Evolutionary conservation across 2,113 vertebrate genomes (phyloP).

Genomic region (Dryoscopus gambensis): DNA sequence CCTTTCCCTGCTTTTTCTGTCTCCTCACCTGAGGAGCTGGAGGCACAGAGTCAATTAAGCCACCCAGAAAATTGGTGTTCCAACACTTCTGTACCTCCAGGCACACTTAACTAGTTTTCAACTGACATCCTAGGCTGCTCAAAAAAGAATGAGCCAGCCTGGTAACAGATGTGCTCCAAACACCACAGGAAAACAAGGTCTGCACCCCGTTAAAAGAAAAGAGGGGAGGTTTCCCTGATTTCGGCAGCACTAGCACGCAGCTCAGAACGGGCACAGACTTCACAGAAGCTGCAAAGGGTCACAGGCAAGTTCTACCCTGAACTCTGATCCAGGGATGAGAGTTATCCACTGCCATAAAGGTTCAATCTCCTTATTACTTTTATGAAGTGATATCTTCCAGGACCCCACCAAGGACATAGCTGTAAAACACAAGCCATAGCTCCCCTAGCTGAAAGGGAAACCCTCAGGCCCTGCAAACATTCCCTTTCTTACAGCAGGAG

Average conservation of each 20-base stretch:
- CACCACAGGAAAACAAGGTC: background rate
- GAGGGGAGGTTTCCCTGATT: background rate
- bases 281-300: background rate
- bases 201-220: background rate
- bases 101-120: background rate
- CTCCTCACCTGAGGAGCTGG: background rate
- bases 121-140: background rate
- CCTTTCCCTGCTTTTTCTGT: background rate
- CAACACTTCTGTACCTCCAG: background rate
- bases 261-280: background rate
- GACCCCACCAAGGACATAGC: accelerated
- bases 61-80: background rate
- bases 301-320: background rate
- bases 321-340: background rate
- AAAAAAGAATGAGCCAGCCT: background rate
- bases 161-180: background rate
- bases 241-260: accelerated
- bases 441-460: background rate
- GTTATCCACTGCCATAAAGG: background rate
- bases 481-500: background rate
- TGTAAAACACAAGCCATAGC: background rate
- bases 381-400: background rate
- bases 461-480: background rate
- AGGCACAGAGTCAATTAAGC: background rate
- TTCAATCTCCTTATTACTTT: background rate